phyloP scores from a whole-genome alignment of 2,797 vertebrate species.

The Pangasius mekongensis region DNA sequence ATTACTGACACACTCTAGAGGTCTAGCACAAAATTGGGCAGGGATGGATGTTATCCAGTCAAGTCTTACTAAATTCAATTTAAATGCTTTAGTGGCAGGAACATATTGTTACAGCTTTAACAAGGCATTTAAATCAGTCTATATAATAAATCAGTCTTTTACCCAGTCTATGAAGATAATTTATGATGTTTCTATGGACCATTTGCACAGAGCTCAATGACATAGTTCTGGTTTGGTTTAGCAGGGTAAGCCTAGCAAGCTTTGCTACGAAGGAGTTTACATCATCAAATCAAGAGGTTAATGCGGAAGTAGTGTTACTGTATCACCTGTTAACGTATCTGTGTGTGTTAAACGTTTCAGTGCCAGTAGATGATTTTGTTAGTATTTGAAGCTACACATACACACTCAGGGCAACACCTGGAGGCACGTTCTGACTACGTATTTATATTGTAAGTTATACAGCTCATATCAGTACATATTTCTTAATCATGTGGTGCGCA shows the following conservation, averaged over 20 bases:
- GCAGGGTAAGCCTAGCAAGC: neutral
- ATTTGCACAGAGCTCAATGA: neutral
- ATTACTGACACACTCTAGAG: neutral
- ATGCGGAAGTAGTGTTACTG: neutral
- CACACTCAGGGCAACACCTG: neutral
- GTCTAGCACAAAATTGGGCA: neutral
- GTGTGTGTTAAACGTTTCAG: neutral
- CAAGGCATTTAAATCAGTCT: conserved; percentile 6
- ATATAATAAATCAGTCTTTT: conserved; percentile 16
- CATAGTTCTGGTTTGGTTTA: neutral
- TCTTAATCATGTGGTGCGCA: neutral
- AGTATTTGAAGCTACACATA: neutral
- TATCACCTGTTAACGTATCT: neutral
- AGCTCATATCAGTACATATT: neutral
- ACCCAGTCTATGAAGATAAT: neutral
- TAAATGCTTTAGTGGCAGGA: neutral
- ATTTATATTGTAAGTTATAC: neutral
- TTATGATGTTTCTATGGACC: neutral
- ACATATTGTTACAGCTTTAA: neutral
- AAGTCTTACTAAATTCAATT: neutral
- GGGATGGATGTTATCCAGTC: neutral
- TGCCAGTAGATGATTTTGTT: neutral
- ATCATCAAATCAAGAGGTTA: neutral
- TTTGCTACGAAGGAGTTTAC: neutral
- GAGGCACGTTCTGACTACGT: neutral